Percentiles rank a stretch among this genome's conserved stretches.
These are phyloP conservation scores for Caenorhabditis sulstoni DNA, from an alignment of 2,888 invertebrate species.

Conservation along the genomic window DNA sequence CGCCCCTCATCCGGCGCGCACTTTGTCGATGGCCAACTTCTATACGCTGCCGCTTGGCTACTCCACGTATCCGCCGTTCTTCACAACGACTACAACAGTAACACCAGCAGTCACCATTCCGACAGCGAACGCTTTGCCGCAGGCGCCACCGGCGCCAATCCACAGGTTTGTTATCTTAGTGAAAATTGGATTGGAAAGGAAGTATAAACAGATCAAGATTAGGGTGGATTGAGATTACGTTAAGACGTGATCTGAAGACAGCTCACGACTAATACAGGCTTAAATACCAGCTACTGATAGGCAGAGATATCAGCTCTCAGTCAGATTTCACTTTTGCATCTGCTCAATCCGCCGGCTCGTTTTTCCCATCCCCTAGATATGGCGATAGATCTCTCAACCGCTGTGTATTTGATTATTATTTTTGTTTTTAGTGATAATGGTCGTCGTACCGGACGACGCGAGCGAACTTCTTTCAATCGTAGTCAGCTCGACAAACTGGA, in stretches of 20 bases:
- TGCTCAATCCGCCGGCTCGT: background rate
- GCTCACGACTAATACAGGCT: constrained; percentile 33
- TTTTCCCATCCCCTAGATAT: constrained; percentile 1
- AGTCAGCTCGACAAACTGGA: constrained; percentile 66
- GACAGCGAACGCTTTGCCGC: constrained; percentile 4
- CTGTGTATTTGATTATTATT: no score
- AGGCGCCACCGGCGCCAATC: constrained; percentile 16
- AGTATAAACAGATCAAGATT: constrained; percentile 58
- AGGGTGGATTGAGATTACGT: constrained; percentile 60
- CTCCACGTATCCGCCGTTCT: constrained; percentile 45
- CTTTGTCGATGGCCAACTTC: constrained; percentile 56
- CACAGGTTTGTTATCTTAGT: constrained; percentile 15
- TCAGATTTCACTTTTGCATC: constrained; percentile 15
- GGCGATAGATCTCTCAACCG: no score
- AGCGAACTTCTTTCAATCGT: constrained; percentile 67
- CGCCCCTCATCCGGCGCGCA: constrained; percentile 33
- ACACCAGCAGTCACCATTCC: constrained; percentile 21
- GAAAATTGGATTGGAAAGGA: background rate
- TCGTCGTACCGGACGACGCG: constrained; percentile 59
- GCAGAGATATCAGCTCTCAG: background rate
- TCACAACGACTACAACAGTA: constrained; percentile 17
- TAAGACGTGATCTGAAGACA: constrained; percentile 31
- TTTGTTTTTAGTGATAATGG: constrained; percentile 42
- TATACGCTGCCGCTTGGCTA: constrained; percentile 53
- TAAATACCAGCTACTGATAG: constrained; percentile 37